Evolutionary conservation across 2,888 invertebrate species (phyloP).

Genomic region (Lasioglossum leucozonium): DNA sequence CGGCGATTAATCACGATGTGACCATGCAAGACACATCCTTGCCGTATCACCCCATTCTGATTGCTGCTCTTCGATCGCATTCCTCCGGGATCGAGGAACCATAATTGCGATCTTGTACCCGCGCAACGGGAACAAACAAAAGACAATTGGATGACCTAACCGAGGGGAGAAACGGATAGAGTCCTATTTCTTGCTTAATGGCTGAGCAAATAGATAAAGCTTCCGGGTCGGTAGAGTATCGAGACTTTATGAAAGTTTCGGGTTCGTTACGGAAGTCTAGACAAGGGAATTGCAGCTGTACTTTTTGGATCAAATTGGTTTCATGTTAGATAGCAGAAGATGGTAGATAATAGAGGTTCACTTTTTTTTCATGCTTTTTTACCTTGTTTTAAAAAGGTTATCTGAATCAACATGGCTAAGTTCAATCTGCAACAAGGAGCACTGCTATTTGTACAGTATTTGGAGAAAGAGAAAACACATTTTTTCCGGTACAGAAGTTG

Average conservation of each 20-base stretch:
- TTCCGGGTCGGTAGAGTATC: background rate
- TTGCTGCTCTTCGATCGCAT: background rate
- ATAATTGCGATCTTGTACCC: background rate
- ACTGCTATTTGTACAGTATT: too few species aligned
- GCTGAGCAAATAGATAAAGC: background rate
- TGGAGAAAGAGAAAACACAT: too few species aligned
- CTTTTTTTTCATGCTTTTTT: background rate
- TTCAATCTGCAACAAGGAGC: too few species aligned
- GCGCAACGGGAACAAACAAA: background rate
- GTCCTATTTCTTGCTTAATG: background rate
- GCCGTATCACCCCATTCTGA: slow-evolving; percentile 14
- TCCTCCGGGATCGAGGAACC: background rate
- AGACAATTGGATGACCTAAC: background rate
- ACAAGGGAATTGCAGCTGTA: background rate
- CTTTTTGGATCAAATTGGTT: background rate
- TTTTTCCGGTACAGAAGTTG: too few species aligned
- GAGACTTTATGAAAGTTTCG: background rate
- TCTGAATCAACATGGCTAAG: too few species aligned
- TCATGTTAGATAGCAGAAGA: background rate
- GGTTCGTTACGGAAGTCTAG: background rate
- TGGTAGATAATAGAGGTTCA: background rate
- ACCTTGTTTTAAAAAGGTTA: background rate
- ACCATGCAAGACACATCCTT: background rate
- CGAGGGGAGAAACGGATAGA: background rate
- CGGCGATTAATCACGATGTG: slow-evolving; percentile 21